Evolutionary conservation across 2,888 invertebrate species (phyloP), one percentile per base, ranked within the genome.

Genomic region (Rotaria magnacalcarata): DNA sequence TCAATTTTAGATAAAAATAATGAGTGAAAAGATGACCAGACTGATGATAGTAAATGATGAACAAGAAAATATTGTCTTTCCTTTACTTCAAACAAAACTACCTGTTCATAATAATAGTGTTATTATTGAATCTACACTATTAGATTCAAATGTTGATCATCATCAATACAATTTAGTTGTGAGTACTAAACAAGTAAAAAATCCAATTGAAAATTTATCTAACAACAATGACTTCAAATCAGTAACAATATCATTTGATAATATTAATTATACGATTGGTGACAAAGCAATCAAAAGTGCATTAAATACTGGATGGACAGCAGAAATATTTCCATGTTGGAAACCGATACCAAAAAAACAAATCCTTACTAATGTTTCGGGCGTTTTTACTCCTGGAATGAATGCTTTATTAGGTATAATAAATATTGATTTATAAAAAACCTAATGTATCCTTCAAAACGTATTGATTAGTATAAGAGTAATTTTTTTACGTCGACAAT

Each of bases 301-400:
- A 67, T 5, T 0, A 27, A 11, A 0, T 27, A 11, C 34, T 34
- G 34, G 14, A 67, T 54, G 54, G 19, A 3, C 19, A 54, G 21
- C 19, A 54, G 54, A 21, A 6, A 54, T 7, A 54, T 21, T 54
- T 21, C 54, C 54, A 21, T 21, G 0, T 19, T 54, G 54, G 54
- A 54, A 54, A 54, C 21, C 54, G 21, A 19, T 54, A 19, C 3
- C 67, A 34, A n/a, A 7, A 2, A 67, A 67, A 67, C 67, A 27
- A 67, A 84, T 86, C 5, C 47, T 86, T 47, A n/a, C 43, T 16
- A 24, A 75, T 34, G 24, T 80, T 89, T 90, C 90, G 89, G 90
- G 90, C 16, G 86, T 90, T 43, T 91, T 90, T 88, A 88, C 88
- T 84, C 90, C 90, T 80, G 91, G 91, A 3, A 89, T 91, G 89